Conservation (phyloP, 2,888 invertebrate species). For the Hofmannophila pseudospretella region DNA sequence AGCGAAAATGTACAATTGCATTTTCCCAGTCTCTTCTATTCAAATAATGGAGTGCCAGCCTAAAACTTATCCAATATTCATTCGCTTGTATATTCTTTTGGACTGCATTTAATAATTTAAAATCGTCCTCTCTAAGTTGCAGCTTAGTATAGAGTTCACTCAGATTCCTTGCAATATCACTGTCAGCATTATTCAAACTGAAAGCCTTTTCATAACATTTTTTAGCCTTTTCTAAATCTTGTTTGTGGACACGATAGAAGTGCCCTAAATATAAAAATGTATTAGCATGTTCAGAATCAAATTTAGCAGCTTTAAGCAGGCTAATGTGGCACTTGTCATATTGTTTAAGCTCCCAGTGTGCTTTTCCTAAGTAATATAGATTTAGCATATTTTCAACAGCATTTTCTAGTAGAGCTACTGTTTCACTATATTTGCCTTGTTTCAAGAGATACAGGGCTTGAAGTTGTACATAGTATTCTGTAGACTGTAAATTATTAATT, state of each 20-base stretch:
- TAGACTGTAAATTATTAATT: slow-evolving; percentile 39
- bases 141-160: slow-evolving; percentile 85
- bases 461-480: slow-evolving; percentile 54
- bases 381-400: slow-evolving; percentile 61
- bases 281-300: slow-evolving; percentile 84
- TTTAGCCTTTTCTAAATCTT: slow-evolving; percentile 84
- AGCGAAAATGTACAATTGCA: slow-evolving; percentile 87
- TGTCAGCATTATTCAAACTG: slow-evolving; percentile 82
- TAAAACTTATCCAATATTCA: slow-evolving; percentile 88
- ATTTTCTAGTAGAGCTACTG: slow-evolving; percentile 70
- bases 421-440: slow-evolving; percentile 71
- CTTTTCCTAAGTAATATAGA: slow-evolving; percentile 78
- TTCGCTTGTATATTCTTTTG: slow-evolving; percentile 61
- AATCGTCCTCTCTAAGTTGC: slow-evolving; percentile 81
- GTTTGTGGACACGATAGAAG: slow-evolving; percentile 80
- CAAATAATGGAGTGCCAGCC: slow-evolving; percentile 89
- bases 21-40: slow-evolving; percentile 83
- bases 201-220: slow-evolving; percentile 92
- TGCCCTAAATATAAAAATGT: slow-evolving; percentile 87
- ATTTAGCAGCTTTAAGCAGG: slow-evolving; percentile 83
- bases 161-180: slow-evolving; percentile 83
- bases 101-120: slow-evolving; percentile 76
- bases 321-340: slow-evolving; percentile 80
- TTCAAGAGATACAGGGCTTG: slow-evolving; percentile 70
- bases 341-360: slow-evolving; percentile 78